phyloP scores from a whole-genome alignment of 2,113 vertebrate genomes.

The Xiphophorus couchianus region DNA sequence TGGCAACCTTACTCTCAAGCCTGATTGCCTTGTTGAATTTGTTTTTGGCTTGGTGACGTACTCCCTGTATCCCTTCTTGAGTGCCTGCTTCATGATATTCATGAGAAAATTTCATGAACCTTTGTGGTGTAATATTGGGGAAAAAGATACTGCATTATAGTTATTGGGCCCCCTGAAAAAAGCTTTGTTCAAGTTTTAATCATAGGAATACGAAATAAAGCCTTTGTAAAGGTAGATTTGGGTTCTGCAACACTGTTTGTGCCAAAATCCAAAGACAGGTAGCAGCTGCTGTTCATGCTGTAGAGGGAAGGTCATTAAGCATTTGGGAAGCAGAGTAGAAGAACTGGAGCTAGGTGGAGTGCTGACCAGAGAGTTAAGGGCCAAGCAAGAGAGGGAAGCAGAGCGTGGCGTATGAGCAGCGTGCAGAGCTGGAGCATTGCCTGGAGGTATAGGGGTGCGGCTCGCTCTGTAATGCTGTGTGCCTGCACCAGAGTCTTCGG shows the following conservation, averaged over 20 bases:
- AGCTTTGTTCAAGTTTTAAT: not conserved
- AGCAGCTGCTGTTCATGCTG: constrained; percentile 11
- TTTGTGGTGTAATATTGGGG: not conserved
- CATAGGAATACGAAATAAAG: not conserved
- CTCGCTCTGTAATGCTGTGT: constrained; percentile 42
- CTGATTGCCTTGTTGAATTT: constrained; percentile 68
- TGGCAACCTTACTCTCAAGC: constrained; percentile 60
- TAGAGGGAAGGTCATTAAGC: constrained; percentile 37
- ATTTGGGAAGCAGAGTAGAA: constrained; percentile 42
- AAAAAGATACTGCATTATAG: not conserved
- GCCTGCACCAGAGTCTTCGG: constrained; percentile 62
- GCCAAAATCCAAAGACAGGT: constrained; percentile 1
- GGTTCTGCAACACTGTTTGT: not conserved
- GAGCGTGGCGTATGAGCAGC: constrained; percentile 54
- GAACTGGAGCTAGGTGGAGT: constrained; percentile 31
- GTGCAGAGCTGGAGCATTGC: constrained; percentile 64
- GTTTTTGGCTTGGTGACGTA: constrained; percentile 56
- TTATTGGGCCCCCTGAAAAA: not conserved
- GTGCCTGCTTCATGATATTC: constrained; percentile 50
- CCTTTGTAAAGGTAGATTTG: not conserved
- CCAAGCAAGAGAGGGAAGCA: constrained; percentile 49
- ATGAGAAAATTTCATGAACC: constrained; percentile 11
- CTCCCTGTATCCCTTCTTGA: constrained; percentile 48
- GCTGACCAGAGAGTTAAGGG: constrained; percentile 54
- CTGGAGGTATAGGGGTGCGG: constrained; percentile 66